Percentiles rank a stretch among this genome's conserved stretches.
Conservation (phyloP, 2,797 vertebrate genomes). For the Eulemur albifrons region DNA sequence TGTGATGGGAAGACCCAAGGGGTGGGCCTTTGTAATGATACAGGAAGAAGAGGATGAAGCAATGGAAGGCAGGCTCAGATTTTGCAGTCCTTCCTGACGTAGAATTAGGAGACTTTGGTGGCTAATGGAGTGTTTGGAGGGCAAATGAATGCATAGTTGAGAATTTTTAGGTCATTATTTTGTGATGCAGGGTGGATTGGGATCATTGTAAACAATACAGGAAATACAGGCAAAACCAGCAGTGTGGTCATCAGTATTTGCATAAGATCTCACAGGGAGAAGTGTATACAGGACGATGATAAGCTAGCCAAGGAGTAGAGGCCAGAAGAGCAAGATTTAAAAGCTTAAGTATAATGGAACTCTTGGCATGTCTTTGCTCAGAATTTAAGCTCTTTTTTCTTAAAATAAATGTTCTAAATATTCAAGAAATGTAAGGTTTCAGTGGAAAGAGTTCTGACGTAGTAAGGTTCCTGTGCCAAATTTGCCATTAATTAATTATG, state of each 20-base stretch:
- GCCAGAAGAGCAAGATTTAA: constrained; percentile 54
- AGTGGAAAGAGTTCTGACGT: constrained; percentile 61
- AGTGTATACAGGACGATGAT: background rate
- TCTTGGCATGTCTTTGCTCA: constrained; percentile 59
- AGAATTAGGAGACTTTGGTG: background rate
- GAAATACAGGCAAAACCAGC: background rate
- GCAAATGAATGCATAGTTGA: background rate
- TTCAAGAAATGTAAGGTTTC: constrained; percentile 58
- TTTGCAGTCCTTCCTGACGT: background rate
- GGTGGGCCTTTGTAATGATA: background rate
- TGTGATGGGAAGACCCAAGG: background rate
- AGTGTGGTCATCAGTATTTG: background rate
- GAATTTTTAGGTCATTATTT: background rate
- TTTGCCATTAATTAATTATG: constrained; percentile 56
- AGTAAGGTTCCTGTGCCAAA: constrained; percentile 46
- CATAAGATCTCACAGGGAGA: background rate
- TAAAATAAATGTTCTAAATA: constrained; percentile 63
- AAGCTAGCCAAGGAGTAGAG: background rate
- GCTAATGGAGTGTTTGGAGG: background rate
- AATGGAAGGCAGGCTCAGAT: background rate
- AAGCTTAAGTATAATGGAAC: constrained; percentile 66
- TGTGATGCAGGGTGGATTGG: background rate
- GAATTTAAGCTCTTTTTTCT: constrained; percentile 23
- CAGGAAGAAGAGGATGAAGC: background rate
- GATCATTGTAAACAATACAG: background rate